Evolutionary conservation across 1,140 invertebrate species (phyloP), one percentile per base, ranked within the genome.

Genomic region (Ditylenchus dipsaci): DNA sequence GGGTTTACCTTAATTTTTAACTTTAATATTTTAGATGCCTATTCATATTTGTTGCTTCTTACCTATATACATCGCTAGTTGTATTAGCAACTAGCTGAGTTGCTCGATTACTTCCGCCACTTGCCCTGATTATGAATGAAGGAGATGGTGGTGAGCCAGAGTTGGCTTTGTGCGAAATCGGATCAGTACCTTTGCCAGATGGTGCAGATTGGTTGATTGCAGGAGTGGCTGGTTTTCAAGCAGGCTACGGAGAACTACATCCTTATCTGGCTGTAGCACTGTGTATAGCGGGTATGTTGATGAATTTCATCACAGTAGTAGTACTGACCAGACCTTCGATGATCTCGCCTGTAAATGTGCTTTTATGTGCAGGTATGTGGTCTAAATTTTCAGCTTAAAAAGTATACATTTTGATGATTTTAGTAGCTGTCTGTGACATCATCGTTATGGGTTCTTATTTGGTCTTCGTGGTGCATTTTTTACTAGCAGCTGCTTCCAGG

Each of bases 221-320:
- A n/a, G 66, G 71, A 23, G 68, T 80, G 26, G 68, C 68, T 38
- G 58, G 64, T 33, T 76, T 81, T 27, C 73, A 78, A 42, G 60
- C 58, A 23, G 49, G 56, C 19, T 87, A 87, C 70, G 73, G 76
- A 1, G 73, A 74, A 1, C 69, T 88, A 17, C 90, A 92, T 82
- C 88, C 89, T 0, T 90, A 90, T 82, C 78, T 89, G 19, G 87
- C 88, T 19, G 82, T 90, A 1, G 76, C 87, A 1, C 89, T 95
- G 1, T 71, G 42, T 29, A 72, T 26, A 5, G 49, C 49, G n/a
- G 79, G 79, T 15, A 82, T 90, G 45, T 85, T 93, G 63, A 90
- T 91, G n/a, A 95, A 95, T 80, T 85, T 91, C 15, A 84, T 94
- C 42, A 95, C 93, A 80, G 90, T 95, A 43, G 88, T 90, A 1